phyloP scores from a whole-genome alignment of 2,888 invertebrate genomes.

The Catocala sponsa region DNA sequence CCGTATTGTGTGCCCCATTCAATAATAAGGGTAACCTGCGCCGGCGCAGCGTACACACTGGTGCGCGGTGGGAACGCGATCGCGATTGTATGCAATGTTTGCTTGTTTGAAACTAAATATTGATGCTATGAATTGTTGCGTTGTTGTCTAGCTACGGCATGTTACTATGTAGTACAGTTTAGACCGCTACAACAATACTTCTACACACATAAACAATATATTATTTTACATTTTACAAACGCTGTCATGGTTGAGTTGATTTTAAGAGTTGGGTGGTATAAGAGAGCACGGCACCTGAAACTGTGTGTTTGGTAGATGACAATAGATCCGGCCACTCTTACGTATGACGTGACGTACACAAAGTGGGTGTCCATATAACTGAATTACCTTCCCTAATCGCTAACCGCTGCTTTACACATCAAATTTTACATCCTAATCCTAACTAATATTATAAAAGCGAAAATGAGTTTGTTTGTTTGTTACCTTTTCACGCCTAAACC shows the following conservation, averaged over 20 bases:
- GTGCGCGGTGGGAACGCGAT: slow-evolving; percentile 51
- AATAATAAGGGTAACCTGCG: slow-evolving; percentile 64
- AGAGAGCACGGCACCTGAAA: too few species aligned
- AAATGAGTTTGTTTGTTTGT: too few species aligned
- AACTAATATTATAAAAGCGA: too few species aligned
- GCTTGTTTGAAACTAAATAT: slow-evolving; percentile 59
- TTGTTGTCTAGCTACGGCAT: slow-evolving; percentile 40
- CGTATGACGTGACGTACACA: too few species aligned
- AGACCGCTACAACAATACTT: slow-evolving; percentile 11
- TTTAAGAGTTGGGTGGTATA: too few species aligned
- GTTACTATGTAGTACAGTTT: slow-evolving; percentile 12
- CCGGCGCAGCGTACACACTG: slow-evolving; percentile 54
- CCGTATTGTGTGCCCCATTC: slow-evolving; percentile 64
- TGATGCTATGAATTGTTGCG: slow-evolving; percentile 51
- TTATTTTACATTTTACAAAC: background rate
- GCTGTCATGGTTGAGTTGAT: background rate
- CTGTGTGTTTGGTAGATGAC: too few species aligned
- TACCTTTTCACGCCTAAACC: too few species aligned
- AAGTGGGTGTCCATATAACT: too few species aligned
- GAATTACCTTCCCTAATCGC: too few species aligned
- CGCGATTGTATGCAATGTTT: slow-evolving; percentile 51
- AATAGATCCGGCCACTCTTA: too few species aligned
- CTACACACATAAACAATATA: background rate
- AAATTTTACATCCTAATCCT: too few species aligned
- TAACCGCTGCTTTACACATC: too few species aligned